These are phyloP conservation scores for Neodiprion virginianus DNA, from an alignment of 1,140 invertebrate species.

Conservation along the genomic window DNA sequence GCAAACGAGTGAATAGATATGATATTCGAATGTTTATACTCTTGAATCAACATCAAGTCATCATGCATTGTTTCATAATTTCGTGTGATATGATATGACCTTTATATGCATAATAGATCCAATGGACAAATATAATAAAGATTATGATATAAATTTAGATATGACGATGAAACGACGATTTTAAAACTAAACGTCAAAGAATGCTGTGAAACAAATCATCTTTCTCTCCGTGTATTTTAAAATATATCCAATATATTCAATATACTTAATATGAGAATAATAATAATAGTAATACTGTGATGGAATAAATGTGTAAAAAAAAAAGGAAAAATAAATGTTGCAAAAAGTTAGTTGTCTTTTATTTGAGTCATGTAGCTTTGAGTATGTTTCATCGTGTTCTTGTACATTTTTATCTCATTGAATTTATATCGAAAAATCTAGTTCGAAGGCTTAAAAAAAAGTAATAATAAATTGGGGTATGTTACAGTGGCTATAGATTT, in stretches of 20 bases:
- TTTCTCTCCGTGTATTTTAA: not conserved
- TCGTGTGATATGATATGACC: constrained; percentile 1
- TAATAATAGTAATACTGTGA: not conserved
- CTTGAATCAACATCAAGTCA: not conserved
- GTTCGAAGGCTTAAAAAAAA: constrained; percentile 17
- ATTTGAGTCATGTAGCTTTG: not conserved
- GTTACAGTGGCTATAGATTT: constrained; percentile 89
- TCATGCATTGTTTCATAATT: not conserved
- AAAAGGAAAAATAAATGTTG: not conserved
- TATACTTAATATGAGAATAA: not conserved
- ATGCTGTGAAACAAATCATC: not conserved
- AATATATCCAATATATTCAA: not conserved
- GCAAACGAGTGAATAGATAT: not conserved
- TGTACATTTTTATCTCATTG: not conserved
- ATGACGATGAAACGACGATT: no score
- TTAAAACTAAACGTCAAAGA: not conserved
- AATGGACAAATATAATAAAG: no score
- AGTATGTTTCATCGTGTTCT: not conserved
- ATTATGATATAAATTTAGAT: not conserved
- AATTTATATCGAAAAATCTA: not conserved
- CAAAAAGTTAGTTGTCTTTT: not conserved
- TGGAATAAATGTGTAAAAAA: not conserved
- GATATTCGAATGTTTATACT: no score
- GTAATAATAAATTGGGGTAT: constrained; percentile 31
- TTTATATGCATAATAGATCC: not conserved